Base-by-base conservation (phyloP, 2,888 invertebrate species). In the Tortrix viridana region DNA sequence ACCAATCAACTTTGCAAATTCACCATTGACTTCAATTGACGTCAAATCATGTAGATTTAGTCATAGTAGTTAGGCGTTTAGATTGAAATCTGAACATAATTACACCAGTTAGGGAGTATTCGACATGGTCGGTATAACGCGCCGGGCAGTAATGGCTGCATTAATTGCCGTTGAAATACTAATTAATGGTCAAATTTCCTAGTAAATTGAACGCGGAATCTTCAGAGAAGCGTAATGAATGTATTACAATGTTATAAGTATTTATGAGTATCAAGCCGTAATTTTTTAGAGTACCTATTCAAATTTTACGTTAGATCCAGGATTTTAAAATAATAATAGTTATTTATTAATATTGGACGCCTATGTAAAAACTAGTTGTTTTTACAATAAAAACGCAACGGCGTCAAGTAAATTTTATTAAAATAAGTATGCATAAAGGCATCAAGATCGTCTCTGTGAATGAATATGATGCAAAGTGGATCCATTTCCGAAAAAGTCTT, bases 11-110 rank as follows among this genome's bases (percentile, higher is more conserved):
- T 12, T 32, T 3, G 32, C 26, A 26, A 32, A 3, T 3, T 49
- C 12, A n/a, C 19, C 20, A 12, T 37, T 12, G 3, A 37, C 50
- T 50, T 26, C 50, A 19, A 20, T 6, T 50, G 50, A 50, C 50
- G 37, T 50, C 19, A 22, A 52, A 62, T 46, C 41, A 20, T 55
- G 44, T 23, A 47, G 41, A 32, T 62, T 46, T 26, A 57, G 52
- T 32, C 41, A 53, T 63, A 63, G 50, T 50, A 56, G 58, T 63
- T 53, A 63, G 48, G 43, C 32, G 43, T 58, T 62, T 58, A 53
- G 63, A 63, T 63, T 26, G n/a, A 58, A 63, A 63, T 63, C 63
- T 63, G 22, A 32, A 19, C 55, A 26, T 62, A 57, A 62, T 62
- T 52, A 57, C 47, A 52, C 38, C 41, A 41, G 43, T 41, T 57